Evolutionary conservation across 2,888 invertebrate genomes (phyloP).

Genomic region (Polyploca ridens): DNA sequence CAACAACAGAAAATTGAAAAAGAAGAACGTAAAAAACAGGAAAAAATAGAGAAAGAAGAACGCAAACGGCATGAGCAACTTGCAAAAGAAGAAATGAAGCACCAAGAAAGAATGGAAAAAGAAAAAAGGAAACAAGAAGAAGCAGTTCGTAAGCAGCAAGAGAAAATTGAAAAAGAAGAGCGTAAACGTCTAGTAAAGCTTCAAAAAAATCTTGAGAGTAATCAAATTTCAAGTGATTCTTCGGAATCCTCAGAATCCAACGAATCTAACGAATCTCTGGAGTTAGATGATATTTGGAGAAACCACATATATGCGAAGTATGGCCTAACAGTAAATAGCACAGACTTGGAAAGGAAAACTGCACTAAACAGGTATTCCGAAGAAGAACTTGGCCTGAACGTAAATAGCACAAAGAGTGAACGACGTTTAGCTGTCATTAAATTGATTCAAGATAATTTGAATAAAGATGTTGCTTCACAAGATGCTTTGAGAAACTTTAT

Average conservation of each 20-base stretch:
- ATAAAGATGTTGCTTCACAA: constrained; percentile 45
- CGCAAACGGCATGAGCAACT: constrained; percentile 47
- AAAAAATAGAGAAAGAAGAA: constrained; percentile 53
- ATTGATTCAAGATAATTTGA: constrained; percentile 60
- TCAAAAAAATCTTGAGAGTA: constrained; percentile 38
- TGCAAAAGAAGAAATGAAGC: constrained; percentile 47
- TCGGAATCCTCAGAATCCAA: constrained; percentile 48
- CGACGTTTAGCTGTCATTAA: constrained; percentile 67
- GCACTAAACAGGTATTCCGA: constrained; percentile 61
- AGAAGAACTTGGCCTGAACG: constrained; percentile 64
- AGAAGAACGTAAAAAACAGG: constrained; percentile 44
- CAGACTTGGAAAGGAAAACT: constrained; percentile 58
- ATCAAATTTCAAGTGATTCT: constrained; percentile 39
- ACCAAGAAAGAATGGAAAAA: constrained; percentile 41
- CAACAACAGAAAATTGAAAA: constrained; percentile 49
- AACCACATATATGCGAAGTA: constrained; percentile 67
- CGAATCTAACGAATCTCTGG: constrained; percentile 55
- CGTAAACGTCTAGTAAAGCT: constrained; percentile 36
- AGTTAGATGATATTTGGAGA: constrained; percentile 74
- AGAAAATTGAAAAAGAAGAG: constrained; percentile 37
- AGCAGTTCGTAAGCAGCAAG: constrained; percentile 41
- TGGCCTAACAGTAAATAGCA: constrained; percentile 58
- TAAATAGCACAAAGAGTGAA: constrained; percentile 67
- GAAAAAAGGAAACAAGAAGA: constrained; percentile 49
- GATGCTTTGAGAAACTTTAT: constrained; percentile 60